A percentile compares a stretch with the other conserved stretches of the same genome.
Evolutionary conservation across 92 coral and sea anemone species (phyloP).

Genomic region (Desmophyllum pertusum): DNA sequence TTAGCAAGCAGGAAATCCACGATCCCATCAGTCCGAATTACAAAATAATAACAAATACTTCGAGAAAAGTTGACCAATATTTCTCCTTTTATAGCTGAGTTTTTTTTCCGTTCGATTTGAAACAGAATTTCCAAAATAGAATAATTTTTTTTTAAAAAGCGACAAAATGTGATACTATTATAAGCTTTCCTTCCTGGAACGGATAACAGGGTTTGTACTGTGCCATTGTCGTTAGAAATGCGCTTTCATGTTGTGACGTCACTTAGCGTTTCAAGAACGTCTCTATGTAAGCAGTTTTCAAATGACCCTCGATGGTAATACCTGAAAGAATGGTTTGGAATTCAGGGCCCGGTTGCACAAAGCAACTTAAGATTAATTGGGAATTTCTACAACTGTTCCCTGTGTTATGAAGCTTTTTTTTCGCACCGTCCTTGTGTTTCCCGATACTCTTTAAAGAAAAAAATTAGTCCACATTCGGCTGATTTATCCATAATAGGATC

Average conservation of each 20-base stretch:
- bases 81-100: not conserved
- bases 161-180: not conserved
- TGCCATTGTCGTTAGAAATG: not conserved
- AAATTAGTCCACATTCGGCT: too few relatives aligned
- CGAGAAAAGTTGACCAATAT: not conserved
- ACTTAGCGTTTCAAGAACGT: not conserved
- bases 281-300: not conserved
- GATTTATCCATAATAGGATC: too few relatives aligned
- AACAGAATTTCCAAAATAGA: too few relatives aligned
- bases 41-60: not conserved
- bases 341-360: too few relatives aligned
- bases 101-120: not conserved
- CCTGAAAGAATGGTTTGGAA: too few relatives aligned
- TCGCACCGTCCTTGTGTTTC: too few relatives aligned
- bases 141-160: too few relatives aligned
- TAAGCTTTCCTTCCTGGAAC: constrained; percentile 14
- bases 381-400: too few relatives aligned
- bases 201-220: not conserved
- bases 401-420: too few relatives aligned
- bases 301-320: not conserved
- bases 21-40: not conserved
- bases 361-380: too few relatives aligned
- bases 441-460: too few relatives aligned
- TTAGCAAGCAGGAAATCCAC: constrained; percentile 1
- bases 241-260: not conserved